Evolutionary conservation across 2,888 invertebrate genomes (phyloP).

Genomic region (Vannuccia rotundouncinata): DNA sequence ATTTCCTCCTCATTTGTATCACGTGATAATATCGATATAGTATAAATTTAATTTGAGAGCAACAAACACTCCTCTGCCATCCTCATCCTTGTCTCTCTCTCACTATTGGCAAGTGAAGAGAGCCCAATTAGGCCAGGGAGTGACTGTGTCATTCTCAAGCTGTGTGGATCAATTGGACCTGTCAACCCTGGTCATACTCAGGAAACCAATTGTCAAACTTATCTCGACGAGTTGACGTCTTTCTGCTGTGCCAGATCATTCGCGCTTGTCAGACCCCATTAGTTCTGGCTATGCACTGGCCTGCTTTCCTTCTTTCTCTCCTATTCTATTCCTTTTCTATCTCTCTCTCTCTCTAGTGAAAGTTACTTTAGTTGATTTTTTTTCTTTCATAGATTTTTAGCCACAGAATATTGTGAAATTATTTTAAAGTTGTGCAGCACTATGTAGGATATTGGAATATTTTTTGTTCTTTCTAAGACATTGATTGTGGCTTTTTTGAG

Average conservation of each 20-base stretch:
- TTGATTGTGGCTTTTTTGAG: too few relatives aligned
- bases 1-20: not conserved
- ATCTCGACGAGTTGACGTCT: not conserved
- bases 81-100: not conserved
- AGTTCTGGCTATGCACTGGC: not conserved
- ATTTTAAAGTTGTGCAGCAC: too few relatives aligned
- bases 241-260: too few relatives aligned
- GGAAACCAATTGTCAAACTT: constrained; percentile 10
- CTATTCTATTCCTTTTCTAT: not conserved
- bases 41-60: not conserved
- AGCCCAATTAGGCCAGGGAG: not conserved
- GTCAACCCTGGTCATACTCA: not conserved
- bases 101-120: not conserved
- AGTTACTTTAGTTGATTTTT: not conserved
- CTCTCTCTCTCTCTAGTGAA: not conserved
- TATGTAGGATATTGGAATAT: too few relatives aligned
- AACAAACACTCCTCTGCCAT: not conserved
- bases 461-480: too few relatives aligned
- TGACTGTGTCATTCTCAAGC: not conserved
- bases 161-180: not conserved
- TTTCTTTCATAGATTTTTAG: not conserved
- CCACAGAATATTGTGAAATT: too few relatives aligned
- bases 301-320: not conserved
- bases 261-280: constrained; percentile 15
- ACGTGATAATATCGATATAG: too few relatives aligned